Percentiles rank a stretch among this genome's conserved stretches.
Evolutionary conservation across 2,113 vertebrate genomes (phyloP).

Genomic region (Suricata suricatta): DNA sequence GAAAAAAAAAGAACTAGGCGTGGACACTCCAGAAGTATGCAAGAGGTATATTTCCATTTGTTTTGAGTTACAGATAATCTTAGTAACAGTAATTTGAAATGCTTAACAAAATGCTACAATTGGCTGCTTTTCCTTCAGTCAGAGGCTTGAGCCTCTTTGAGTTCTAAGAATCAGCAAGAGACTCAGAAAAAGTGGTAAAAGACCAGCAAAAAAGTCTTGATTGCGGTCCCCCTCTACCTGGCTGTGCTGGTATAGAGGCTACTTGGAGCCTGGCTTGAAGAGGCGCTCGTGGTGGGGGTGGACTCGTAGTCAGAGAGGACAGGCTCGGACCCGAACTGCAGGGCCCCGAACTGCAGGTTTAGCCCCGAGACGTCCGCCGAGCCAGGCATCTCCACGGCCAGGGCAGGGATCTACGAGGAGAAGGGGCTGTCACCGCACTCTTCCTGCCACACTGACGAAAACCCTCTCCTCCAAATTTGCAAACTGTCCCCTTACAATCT

Average conservation of each 20-base stretch:
- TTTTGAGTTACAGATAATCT: neutral
- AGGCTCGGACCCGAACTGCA: conserved; percentile 98
- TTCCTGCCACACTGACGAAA: neutral
- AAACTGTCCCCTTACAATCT: neutral
- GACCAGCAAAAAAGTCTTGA: neutral
- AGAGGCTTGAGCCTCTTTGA: neutral
- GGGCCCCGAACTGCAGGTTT: conserved; percentile 96
- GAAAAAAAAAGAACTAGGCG: neutral
- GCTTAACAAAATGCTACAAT: neutral
- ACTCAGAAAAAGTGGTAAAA: neutral
- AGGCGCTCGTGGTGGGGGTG: conserved; percentile 86
- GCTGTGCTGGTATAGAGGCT: conserved; percentile 94
- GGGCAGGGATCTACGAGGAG: conserved; percentile 91
- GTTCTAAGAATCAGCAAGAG: conserved; percentile 6
- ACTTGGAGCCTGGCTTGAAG: conserved; percentile 88
- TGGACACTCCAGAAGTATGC: neutral
- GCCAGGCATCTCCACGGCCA: conserved; percentile 98
- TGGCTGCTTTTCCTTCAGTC: neutral
- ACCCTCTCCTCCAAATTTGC: neutral
- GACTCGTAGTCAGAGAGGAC: conserved; percentile 94
- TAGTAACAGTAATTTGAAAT: neutral
- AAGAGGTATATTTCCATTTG: neutral
- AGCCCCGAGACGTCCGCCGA: conserved; percentile 95
- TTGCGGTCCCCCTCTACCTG: conserved; percentile 85
- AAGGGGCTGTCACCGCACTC: neutral